Conservation (phyloP, 2,888 invertebrate species). For the Hyalella azteca region DNA sequence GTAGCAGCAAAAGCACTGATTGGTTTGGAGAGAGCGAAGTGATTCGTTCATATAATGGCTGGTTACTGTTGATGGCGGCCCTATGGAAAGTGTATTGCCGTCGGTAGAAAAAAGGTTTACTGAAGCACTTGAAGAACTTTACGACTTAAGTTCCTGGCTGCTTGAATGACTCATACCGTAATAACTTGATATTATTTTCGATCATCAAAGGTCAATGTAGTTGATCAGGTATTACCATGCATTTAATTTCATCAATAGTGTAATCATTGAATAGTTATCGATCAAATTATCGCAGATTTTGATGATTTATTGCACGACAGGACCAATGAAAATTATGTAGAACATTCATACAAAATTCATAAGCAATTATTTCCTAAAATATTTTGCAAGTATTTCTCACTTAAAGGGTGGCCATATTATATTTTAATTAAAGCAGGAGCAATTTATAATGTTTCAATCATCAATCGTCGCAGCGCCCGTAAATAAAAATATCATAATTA, state of each 20-base stretch:
- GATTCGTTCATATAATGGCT: neutral
- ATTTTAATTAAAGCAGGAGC: too few relatives aligned
- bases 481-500: too few relatives aligned
- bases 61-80: slow-evolving; percentile 16
- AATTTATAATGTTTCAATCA: too few relatives aligned
- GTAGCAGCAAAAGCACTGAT: slow-evolving; percentile 25
- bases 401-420: too few relatives aligned
- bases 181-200: neutral
- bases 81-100: slow-evolving; percentile 1
- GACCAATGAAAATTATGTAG: too few relatives aligned
- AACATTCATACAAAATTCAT: too few relatives aligned
- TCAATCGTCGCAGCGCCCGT: too few relatives aligned
- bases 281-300: too few relatives aligned
- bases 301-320: too few relatives aligned
- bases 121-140: neutral
- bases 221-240: neutral
- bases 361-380: too few relatives aligned
- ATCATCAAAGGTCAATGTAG: neutral
- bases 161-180: neutral
- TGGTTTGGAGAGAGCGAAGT: slow-evolving; percentile 14
- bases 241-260: neutral
- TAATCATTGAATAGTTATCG: too few relatives aligned
- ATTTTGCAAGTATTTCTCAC: too few relatives aligned
- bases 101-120: neutral
- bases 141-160: neutral